Conservation (phyloP, 2,888 invertebrate species). For the Bombylius major region DNA sequence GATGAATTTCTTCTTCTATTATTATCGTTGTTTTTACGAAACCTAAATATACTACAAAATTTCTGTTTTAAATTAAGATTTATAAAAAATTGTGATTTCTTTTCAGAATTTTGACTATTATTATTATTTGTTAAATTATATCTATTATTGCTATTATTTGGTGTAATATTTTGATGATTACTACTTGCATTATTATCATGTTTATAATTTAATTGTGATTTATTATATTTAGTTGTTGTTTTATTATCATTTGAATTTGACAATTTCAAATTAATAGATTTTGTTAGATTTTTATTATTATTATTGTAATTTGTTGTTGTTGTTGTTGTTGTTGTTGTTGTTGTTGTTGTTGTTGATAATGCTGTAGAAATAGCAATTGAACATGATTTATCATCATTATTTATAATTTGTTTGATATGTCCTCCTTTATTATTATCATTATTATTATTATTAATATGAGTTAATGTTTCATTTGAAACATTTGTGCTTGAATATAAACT, state of each 20-base stretch:
- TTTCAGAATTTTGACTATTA: conserved; percentile 28
- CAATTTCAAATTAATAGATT: neutral
- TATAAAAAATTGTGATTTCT: conserved; percentile 58
- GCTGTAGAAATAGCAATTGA: too few species aligned
- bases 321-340: too few species aligned
- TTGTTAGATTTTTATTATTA: neutral
- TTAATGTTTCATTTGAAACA: conserved; percentile 43
- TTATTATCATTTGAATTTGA: neutral
- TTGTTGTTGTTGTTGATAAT: too few species aligned
- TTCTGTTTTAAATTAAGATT: conserved; percentile 66
- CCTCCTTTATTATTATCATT: neutral
- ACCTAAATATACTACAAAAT: conserved; percentile 72
- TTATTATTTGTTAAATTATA: conserved; percentile 18
- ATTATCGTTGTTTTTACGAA: conserved; percentile 39
- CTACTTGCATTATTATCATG: neutral
- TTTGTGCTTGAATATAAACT: conserved; percentile 67
- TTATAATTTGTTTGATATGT: too few species aligned
- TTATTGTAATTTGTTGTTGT: too few species aligned
- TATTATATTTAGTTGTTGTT: neutral
- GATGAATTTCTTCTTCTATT: conserved; percentile 5
- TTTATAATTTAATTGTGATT: neutral
- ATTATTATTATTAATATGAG: neutral
- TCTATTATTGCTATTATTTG: neutral
- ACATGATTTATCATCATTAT: too few species aligned
- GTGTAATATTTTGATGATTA: neutral